Conservation (phyloP, 2,113 vertebrate genomes). For the Xenopus laevis region DNA sequence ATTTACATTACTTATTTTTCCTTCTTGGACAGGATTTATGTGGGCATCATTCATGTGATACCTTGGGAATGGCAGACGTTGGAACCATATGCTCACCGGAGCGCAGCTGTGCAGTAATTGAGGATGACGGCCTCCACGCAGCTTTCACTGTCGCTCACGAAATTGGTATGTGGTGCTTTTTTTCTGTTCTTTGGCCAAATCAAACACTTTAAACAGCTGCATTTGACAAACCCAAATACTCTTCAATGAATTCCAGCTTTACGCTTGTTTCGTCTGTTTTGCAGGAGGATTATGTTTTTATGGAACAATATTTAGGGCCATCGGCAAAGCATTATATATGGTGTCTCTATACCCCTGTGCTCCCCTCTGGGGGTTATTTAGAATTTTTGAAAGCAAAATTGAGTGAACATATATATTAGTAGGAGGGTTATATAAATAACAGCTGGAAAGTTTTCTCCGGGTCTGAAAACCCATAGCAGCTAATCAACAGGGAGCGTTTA, state of each 20-base stretch:
- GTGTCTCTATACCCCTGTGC: too few relatives aligned
- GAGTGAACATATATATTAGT: too few relatives aligned
- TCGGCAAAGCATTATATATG: constrained; percentile 12
- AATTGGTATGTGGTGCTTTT: constrained; percentile 82
- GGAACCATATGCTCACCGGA: constrained; percentile 96
- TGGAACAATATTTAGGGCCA: constrained; percentile 10
- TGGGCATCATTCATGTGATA: constrained; percentile 97
- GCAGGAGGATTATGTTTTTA: constrained; percentile 60
- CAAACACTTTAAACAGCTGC: constrained; percentile 78
- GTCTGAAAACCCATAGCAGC: too few relatives aligned
- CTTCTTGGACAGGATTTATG: constrained; percentile 84
- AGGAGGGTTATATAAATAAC: too few relatives aligned
- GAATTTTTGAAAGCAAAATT: too few relatives aligned
- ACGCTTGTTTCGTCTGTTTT: constrained; percentile 57
- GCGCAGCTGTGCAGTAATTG: constrained; percentile 97
- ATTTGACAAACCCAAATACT: constrained; percentile 65
- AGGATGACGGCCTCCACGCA: constrained; percentile 95
- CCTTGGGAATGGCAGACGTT: constrained; percentile 97
- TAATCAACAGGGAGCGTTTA: too few relatives aligned
- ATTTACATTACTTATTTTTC: constrained; percentile 55
- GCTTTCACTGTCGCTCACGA: constrained; percentile 97
- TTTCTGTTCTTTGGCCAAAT: constrained; percentile 73
- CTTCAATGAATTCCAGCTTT: constrained; percentile 75
- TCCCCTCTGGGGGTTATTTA: too few relatives aligned
- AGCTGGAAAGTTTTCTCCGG: too few relatives aligned